These are phyloP conservation scores for Eudyptes chrysolophus DNA, from an alignment of 2,113 vertebrate species.

Conservation along the genomic window DNA sequence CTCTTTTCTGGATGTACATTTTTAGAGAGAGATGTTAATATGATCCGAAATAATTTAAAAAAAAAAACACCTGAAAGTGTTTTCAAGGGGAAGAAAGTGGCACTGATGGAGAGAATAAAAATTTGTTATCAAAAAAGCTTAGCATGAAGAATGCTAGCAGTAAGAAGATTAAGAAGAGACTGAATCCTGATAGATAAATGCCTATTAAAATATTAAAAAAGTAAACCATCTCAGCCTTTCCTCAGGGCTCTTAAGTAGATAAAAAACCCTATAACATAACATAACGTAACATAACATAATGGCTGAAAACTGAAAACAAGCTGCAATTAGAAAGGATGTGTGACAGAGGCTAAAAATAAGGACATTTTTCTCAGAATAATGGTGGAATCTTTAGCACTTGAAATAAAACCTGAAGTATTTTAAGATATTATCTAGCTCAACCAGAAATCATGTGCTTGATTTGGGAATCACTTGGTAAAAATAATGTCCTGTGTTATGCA, in stretches of 20 bases:
- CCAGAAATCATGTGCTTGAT: not conserved
- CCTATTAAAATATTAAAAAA: not conserved
- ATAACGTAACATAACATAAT: rapidly evolving
- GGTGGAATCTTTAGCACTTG: not conserved
- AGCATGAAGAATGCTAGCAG: not conserved
- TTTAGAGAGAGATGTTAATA: not conserved
- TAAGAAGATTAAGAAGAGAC: not conserved
- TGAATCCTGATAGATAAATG: not conserved
- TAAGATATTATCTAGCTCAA: not conserved
- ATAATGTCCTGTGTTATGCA: not conserved
- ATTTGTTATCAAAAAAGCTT: not conserved
- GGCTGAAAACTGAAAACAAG: not conserved
- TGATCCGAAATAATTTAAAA: not conserved
- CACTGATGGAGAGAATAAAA: not conserved
- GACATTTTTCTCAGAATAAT: not conserved
- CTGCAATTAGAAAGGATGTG: not conserved
- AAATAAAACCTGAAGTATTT: not conserved
- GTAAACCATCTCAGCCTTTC: not conserved
- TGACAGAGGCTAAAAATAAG: not conserved
- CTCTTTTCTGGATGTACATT: not conserved
- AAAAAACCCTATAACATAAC: no score
- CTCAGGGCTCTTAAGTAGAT: not conserved
- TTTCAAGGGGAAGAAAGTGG: not conserved
- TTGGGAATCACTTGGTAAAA: not conserved
- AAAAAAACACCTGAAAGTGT: not conserved